Percentiles rank a stretch among this genome's conserved stretches.
These are phyloP conservation scores for Philonicus albiceps DNA, from an alignment of 2,888 invertebrate genomes.

Conservation along the genomic window DNA sequence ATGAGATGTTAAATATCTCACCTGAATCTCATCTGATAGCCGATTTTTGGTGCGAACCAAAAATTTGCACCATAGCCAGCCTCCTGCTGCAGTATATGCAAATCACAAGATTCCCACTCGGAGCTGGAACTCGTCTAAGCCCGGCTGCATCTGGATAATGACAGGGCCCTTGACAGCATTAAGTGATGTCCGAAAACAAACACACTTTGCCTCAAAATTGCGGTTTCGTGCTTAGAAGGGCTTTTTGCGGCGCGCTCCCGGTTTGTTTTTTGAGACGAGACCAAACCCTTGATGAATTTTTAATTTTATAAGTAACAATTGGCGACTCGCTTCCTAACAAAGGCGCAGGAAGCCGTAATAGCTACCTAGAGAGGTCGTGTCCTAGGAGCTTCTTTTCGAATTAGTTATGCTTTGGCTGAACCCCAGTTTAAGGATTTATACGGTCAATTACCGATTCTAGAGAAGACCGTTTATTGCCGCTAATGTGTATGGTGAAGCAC, in stretches of 20 bases:
- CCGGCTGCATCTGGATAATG: constrained; percentile 44
- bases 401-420: constrained; percentile 19
- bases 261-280: not conserved
- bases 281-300: not conserved
- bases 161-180: constrained; percentile 45
- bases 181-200: constrained; percentile 46
- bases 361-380: not conserved
- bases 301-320: not conserved
- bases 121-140: constrained; percentile 36
- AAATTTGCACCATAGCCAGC: constrained; percentile 31
- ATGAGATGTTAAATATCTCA: constrained; percentile 45
- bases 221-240: constrained; percentile 44
- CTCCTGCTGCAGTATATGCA: constrained; percentile 23
- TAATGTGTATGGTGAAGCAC: not conserved
- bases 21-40: constrained; percentile 41
- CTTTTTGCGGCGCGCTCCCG: not conserved
- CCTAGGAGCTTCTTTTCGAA: constrained; percentile 9
- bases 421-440: not conserved
- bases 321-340: not conserved
- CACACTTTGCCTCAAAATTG: constrained; percentile 44
- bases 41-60: constrained; percentile 20
- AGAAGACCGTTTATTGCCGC: not conserved
- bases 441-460: constrained; percentile 31
- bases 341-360: constrained; percentile 4
- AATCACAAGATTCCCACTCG: not conserved